Base-by-base conservation (phyloP, 2,797 vertebrate species). In the Denticeps clupeoides region DNA sequence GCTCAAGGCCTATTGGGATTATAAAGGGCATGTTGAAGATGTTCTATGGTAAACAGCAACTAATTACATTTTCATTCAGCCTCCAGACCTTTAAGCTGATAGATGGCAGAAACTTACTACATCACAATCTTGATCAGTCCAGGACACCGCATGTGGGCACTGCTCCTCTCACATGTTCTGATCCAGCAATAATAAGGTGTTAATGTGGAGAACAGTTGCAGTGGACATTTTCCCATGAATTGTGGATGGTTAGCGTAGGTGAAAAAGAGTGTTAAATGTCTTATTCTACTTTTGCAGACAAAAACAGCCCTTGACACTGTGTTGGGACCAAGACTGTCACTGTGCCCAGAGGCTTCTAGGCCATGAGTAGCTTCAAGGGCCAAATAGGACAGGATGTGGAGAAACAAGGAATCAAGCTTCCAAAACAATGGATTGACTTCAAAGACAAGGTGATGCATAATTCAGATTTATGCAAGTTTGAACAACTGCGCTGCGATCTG, bases 331-430 rank as follows among this genome's bases (percentile, higher is more conserved):
- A 27, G 40, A 33, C 46, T 10, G 23, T 24, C 4, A 38, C 42
- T 53, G 47, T 37, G 53, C 53, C 50, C 25, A 29, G 4, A 50
- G 45, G 35, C 49, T 52, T 58, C 31, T 40, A 47, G 59, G 62
- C 58, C 60, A 76, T 74, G 71, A 74, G 61, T 43, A 47, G 50
- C 28, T 64, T 69, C 53, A 72, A 68, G 51, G 52, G 64, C 31
- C 53, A 29, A 10, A 42, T 55, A 10, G 59, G 62, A 42, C 62
- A 63, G 50, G 69, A 69, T 56, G 64, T 69, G 64, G 69, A 72
- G 54, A 69, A 69, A 55, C 69, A 69, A 45, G 62, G 58, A 47
- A 42, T 59, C 51, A 71, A 56, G 48, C 25, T 65, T 58, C 49
- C 64, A 4, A 69, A 63, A 32, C 60, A 63, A 48, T 69, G 64